phyloP scores from a whole-genome alignment of 64 coral and sea anemone genomes.

The Porites lutea region DNA sequence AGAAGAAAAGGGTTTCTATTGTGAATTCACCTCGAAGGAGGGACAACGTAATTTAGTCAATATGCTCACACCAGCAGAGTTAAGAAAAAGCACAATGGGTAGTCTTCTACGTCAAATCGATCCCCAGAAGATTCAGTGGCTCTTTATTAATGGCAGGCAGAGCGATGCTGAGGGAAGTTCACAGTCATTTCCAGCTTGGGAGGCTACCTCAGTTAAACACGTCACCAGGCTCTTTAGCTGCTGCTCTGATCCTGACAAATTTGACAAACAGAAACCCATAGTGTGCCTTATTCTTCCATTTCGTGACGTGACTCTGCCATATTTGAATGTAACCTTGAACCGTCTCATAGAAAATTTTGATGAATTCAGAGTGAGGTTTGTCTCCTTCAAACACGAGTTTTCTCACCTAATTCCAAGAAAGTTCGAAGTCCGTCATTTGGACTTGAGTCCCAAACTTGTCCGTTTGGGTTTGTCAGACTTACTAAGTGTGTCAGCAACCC shows the following conservation, averaged over 20 bases:
- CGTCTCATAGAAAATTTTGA: conserved; percentile 72
- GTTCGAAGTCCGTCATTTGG: conserved; percentile 7
- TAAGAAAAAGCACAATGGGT: conserved; percentile 9
- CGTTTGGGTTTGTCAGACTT: conserved; percentile 38
- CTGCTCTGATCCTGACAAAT: conserved; percentile 82
- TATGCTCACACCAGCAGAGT: conserved; percentile 79
- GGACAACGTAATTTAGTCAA: conserved; percentile 55
- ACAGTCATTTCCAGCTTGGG: conserved; percentile 58
- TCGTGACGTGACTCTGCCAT: conserved; percentile 11
- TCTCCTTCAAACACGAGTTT: conserved; percentile 25
- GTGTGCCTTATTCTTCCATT: conserved; percentile 76
- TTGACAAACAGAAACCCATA: conserved; percentile 74
- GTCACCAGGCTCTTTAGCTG: conserved; percentile 70
- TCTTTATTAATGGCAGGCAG: conserved; percentile 82
- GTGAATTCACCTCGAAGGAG: conserved; percentile 61
- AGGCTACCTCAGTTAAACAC: conserved; percentile 65
- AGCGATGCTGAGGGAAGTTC: conserved; percentile 50
- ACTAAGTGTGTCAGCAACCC: not conserved
- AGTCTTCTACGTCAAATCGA: conserved; percentile 64
- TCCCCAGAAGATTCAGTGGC: conserved; percentile 61
- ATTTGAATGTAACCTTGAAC: conserved; percentile 54
- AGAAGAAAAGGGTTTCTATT: conserved; percentile 83
- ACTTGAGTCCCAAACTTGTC: conserved; percentile 46
- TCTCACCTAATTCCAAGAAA: not conserved
- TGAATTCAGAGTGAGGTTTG: conserved; percentile 42